phyloP scores from a whole-genome alignment of 2,113 vertebrate genomes.

The Arenaria interpres region DNA sequence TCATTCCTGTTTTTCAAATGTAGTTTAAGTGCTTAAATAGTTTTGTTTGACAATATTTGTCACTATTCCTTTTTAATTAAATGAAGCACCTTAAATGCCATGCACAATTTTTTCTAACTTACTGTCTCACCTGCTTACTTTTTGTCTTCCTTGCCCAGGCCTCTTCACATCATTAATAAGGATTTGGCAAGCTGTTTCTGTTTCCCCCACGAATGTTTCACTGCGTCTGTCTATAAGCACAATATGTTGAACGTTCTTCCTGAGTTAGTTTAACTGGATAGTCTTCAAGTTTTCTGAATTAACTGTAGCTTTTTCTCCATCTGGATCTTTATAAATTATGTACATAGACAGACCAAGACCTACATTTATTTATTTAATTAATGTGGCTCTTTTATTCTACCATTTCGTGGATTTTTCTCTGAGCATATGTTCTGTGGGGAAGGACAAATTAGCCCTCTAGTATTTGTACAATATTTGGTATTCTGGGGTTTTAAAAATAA shows the following conservation, averaged over 20 bases:
- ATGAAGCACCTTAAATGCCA: background rate
- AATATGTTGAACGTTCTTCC: background rate
- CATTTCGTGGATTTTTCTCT: background rate
- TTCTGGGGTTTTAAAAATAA: constrained; percentile 27
- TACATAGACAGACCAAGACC: background rate
- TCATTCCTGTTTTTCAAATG: background rate
- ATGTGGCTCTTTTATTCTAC: background rate
- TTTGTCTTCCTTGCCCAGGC: background rate
- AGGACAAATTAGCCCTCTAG: constrained; percentile 14
- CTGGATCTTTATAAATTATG: background rate
- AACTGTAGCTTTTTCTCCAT: background rate
- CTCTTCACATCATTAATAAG: background rate
- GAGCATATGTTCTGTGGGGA: constrained; percentile 8
- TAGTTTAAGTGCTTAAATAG: background rate
- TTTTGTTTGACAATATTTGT: background rate
- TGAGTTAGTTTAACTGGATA: background rate
- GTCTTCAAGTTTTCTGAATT: background rate
- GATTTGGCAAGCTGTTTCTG: background rate
- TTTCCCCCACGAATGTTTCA: background rate
- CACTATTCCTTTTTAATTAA: background rate
- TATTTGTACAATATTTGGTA: constrained; percentile 53
- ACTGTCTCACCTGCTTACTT: background rate
- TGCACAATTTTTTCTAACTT: background rate
- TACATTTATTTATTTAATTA: background rate
- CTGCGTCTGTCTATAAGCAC: background rate